Conservation (phyloP, 2,888 invertebrate genomes). For the Ceramica pisi region DNA sequence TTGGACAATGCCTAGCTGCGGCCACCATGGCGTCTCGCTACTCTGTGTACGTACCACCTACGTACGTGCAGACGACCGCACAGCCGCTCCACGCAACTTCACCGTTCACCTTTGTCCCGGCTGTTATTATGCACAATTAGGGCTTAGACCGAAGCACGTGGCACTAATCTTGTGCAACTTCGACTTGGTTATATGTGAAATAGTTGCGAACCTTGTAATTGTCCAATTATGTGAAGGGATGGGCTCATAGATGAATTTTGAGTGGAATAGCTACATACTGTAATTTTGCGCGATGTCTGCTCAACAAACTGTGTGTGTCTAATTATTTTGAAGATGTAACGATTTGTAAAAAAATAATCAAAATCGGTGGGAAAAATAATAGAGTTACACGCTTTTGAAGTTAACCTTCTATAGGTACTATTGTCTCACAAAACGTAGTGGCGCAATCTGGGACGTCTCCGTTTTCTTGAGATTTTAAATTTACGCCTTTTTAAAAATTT, state of each 20-base stretch:
- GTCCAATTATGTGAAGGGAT: slow-evolving; percentile 55
- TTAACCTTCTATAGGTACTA: no score
- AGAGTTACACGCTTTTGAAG: no score
- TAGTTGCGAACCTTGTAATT: slow-evolving; percentile 75
- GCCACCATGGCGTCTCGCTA: neutral
- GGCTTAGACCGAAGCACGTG: slow-evolving; percentile 80
- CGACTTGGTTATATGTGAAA: slow-evolving; percentile 72
- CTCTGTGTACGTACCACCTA: slow-evolving; percentile 14
- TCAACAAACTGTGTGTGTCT: neutral
- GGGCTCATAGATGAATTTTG: slow-evolving; percentile 17
- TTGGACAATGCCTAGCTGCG: neutral
- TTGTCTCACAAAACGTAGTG: no score
- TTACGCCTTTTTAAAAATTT: no score
- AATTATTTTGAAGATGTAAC: neutral
- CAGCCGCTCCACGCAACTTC: slow-evolving; percentile 75
- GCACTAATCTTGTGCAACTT: slow-evolving; percentile 85
- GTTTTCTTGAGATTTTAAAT: no score
- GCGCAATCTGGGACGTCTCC: no score
- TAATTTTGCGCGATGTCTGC: neutral
- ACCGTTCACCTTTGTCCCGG: slow-evolving; percentile 80
- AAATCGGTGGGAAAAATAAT: no score
- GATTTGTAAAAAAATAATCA: no score
- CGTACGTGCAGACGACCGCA: slow-evolving; percentile 74
- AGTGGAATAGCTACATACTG: neutral
- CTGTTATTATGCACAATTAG: slow-evolving; percentile 88